Evolutionary conservation across 1,140 invertebrate species (phyloP), one percentile per base, ranked within the genome.

Genomic region (Drosophila subpulchrella): DNA sequence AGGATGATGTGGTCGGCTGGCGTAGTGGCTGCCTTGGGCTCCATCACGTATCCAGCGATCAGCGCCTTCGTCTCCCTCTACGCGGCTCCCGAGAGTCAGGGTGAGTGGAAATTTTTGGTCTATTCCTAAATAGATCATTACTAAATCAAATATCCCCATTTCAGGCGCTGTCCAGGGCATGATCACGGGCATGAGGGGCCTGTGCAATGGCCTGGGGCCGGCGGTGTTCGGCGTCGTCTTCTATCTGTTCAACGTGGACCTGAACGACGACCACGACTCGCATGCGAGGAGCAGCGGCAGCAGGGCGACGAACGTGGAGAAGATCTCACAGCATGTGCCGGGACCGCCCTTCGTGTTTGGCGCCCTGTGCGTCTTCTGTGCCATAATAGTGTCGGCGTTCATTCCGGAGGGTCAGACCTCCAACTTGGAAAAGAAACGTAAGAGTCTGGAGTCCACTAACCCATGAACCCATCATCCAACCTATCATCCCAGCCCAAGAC

Each of bases 261-360:
- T 99, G 70, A 98, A 98, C 93, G 96, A 96, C 60, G 95, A 94
- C 91, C 78, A 78, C 17, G 59, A 66, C 24, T 8, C 92, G 93
- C 91, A 84, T 92, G 51, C 71, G 30, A 79, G 47, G 46, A 82
- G 42, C 62, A 66, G 48, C 42, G 60, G 62, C 56, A 71, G 61
- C 24, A 47, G 68, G 51, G n/a, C 81, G 32, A 75, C 81, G 27
- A 79, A 63, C 46, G 81, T 91, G 27, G 88, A 92, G 46, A 92
- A 75, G 60, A 81, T 94, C 60, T 92, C 92, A 38, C 94, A 97
- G 93, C 93, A 99, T 79, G 95, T 99, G 78, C 98, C 98, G 48
- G 99, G 99, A n/a, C 99, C 99, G 50, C 98, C 99, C n/a, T 99
- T 99, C 94, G 97, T 99, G 34, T 98, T 99, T 93, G 99, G 99